These are phyloP conservation scores for Aphidius colemani DNA, from an alignment of 2,888 invertebrate genomes.

Conservation along the genomic window DNA sequence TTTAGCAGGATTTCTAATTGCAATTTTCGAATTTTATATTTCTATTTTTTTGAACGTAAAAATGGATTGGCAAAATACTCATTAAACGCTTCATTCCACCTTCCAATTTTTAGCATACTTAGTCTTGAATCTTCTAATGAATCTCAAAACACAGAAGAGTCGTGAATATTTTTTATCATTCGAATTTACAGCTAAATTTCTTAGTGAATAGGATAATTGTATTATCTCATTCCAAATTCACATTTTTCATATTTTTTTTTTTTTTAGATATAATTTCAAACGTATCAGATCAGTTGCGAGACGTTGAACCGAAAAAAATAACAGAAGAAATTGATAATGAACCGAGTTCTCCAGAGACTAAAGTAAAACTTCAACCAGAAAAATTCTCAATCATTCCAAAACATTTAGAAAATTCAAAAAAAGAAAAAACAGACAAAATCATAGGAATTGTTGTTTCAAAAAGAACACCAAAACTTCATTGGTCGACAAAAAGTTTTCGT, in stretches of 20 bases:
- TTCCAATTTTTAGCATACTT: no score
- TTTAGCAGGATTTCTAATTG: background rate
- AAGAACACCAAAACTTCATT: constrained; percentile 52
- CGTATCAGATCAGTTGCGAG: no score
- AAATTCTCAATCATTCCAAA: constrained; percentile 50
- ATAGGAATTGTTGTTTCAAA: constrained; percentile 14
- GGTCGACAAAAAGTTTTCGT: constrained; percentile 52
- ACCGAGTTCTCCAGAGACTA: constrained; percentile 48
- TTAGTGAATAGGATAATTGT: no score
- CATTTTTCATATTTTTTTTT: no score
- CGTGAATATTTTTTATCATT: no score
- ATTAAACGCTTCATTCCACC: no score
- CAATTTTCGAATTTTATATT: background rate
- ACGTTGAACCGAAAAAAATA: background rate
- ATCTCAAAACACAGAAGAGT: no score
- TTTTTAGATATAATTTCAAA: no score
- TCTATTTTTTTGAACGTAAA: background rate
- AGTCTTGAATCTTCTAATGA: no score
- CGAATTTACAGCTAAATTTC: no score
- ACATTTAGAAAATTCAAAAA: constrained; percentile 30
- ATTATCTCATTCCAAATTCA: no score
- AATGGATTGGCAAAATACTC: no score
- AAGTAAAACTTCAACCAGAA: constrained; percentile 46
- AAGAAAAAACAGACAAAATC: background rate
- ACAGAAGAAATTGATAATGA: constrained; percentile 31